Percentiles rank a stretch among this genome's conserved stretches.
phyloP scores from a whole-genome alignment of 2,888 invertebrate genomes.

The Stenurella melanura region DNA sequence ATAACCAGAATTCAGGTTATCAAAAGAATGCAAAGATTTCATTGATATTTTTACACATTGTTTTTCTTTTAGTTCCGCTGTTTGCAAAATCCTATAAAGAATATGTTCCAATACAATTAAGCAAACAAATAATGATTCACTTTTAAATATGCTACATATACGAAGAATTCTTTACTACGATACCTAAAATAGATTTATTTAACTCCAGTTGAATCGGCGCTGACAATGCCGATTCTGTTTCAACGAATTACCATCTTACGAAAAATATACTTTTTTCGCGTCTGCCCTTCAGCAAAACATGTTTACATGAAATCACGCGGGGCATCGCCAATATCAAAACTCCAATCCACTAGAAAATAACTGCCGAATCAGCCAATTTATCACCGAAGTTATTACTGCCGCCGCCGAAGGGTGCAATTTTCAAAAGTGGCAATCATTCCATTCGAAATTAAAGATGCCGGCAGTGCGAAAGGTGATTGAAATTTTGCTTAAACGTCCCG shows the following conservation, averaged over 20 bases:
- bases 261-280: background rate
- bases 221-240: background rate
- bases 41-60: too few species aligned
- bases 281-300: constrained; percentile 22
- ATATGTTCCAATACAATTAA: too few species aligned
- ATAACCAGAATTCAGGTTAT: too few species aligned
- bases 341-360: constrained; percentile 32
- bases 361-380: constrained; percentile 44
- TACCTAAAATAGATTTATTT: too few species aligned
- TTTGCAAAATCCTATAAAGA: too few species aligned
- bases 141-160: too few species aligned
- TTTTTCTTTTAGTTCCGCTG: too few species aligned
- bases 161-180: too few species aligned
- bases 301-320: constrained; percentile 14
- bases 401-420: constrained; percentile 48
- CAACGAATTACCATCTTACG: background rate
- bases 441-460: constrained; percentile 55
- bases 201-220: too few species aligned
- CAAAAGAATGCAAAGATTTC: too few species aligned
- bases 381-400: constrained; percentile 34
- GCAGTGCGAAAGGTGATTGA: constrained; percentile 43
- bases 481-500: constrained; percentile 45
- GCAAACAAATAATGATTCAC: too few species aligned
- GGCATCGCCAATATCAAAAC: background rate
- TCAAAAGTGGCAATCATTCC: constrained; percentile 56